These are phyloP conservation scores for Tipula unca DNA, from an alignment of 2,888 invertebrate species.

Conservation along the genomic window DNA sequence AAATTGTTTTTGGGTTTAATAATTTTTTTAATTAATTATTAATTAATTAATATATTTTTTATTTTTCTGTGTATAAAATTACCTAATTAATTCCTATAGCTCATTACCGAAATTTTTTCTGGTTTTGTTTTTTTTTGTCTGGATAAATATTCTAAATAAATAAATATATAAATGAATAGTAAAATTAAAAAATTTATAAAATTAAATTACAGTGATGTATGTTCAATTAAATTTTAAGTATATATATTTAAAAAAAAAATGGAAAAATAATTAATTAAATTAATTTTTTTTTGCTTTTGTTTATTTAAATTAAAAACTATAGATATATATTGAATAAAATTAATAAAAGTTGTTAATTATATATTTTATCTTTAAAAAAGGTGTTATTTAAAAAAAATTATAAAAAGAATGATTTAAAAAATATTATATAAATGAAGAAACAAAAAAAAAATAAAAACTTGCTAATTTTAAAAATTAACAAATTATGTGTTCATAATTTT, in stretches of 20 bases:
- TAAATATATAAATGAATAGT: background rate
- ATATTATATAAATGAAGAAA: background rate
- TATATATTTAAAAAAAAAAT: conserved; percentile 22
- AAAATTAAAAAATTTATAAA: conserved; percentile 18
- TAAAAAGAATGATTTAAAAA: background rate
- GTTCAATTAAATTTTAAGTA: conserved; percentile 16
- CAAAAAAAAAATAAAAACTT: background rate
- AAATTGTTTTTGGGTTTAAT: background rate
- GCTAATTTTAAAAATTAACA: conserved; percentile 1
- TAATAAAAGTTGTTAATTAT: conserved; percentile 18
- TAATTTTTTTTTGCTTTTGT: conserved; percentile 23
- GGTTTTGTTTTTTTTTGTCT: background rate
- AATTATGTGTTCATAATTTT: background rate
- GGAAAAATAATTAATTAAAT: conserved; percentile 22
- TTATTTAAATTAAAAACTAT: conserved; percentile 20
- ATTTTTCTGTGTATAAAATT: conserved; percentile 17
- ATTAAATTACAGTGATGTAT: conserved; percentile 21
- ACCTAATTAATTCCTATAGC: background rate
- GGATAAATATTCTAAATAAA: background rate
- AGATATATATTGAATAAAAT: background rate
- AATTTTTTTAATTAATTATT: conserved; percentile 3
- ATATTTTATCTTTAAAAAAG: conserved; percentile 1
- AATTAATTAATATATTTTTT: conserved; percentile 14
- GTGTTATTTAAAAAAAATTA: conserved; percentile 1
- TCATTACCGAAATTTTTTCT: background rate